phyloP scores from a whole-genome alignment of 2,113 vertebrate genomes.

The Apodemus speciosus region DNA sequence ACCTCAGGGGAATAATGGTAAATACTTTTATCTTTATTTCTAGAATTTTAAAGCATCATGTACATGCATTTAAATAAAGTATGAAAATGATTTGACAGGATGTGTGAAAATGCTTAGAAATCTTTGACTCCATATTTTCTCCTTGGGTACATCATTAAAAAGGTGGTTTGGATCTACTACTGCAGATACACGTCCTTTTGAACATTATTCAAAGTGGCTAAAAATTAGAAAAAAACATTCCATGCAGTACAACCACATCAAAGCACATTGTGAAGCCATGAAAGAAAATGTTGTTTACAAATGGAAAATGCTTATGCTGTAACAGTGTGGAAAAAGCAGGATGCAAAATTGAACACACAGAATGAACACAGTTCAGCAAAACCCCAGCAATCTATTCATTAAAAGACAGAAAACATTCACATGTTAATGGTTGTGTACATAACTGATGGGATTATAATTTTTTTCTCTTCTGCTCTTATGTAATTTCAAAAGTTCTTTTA shows the following conservation, averaged over 20 bases:
- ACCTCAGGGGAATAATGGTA: neutral
- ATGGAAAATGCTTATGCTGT: constrained; percentile 41
- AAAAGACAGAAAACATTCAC: constrained; percentile 47
- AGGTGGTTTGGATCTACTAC: neutral
- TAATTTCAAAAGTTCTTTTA: constrained; percentile 42
- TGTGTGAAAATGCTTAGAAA: constrained; percentile 12
- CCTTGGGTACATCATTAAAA: neutral
- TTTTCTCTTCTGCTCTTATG: constrained; percentile 42
- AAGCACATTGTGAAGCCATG: neutral
- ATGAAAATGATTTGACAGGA: neutral
- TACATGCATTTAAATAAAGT: constrained; percentile 39
- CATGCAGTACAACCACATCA: neutral
- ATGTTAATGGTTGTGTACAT: constrained; percentile 39
- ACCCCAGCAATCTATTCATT: constrained; percentile 50
- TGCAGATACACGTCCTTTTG: neutral
- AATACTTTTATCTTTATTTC: neutral
- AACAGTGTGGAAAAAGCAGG: constrained; percentile 25
- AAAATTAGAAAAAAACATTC: neutral
- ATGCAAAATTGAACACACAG: neutral
- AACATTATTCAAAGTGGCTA: constrained; percentile 47
- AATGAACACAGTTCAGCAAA: constrained; percentile 24
- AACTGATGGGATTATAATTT: constrained; percentile 31
- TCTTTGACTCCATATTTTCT: neutral
- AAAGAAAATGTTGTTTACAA: constrained; percentile 54
- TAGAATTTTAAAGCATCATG: constrained; percentile 25